A percentile compares a stretch with the other conserved stretches of the same genome.
Conservation (phyloP, 1,140 invertebrate genomes). For the Trichoplusia ni region DNA sequence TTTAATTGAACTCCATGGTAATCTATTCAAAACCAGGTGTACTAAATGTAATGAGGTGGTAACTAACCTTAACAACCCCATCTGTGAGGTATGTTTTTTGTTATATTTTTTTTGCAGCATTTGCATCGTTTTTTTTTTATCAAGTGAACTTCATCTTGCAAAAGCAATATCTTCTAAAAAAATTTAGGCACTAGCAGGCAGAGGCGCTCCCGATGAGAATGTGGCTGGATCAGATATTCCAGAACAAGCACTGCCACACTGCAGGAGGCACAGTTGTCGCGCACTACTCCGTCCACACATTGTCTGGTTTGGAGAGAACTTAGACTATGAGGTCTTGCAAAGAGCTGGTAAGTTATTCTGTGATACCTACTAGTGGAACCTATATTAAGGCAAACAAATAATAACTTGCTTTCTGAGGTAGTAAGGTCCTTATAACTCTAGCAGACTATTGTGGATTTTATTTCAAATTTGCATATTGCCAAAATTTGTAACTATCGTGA, state of each 20-base stretch:
- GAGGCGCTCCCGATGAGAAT: constrained; percentile 74
- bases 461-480: too few species aligned
- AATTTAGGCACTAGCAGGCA: constrained; percentile 68
- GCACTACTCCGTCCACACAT: constrained; percentile 92
- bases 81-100: constrained; percentile 84
- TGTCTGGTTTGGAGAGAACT: constrained; percentile 94
- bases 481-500: too few species aligned
- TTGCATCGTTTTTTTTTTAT: too few species aligned
- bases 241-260: constrained; percentile 86
- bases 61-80: constrained; percentile 90
- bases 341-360: constrained; percentile 82
- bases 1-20: constrained; percentile 95
- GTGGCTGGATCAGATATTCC: constrained; percentile 83
- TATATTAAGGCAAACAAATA: too few species aligned
- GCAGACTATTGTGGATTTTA: too few species aligned
- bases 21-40: constrained; percentile 92
- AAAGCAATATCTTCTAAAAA: not conserved
- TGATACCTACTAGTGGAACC: too few species aligned
- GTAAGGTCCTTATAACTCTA: too few species aligned
- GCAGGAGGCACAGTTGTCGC: constrained; percentile 84
- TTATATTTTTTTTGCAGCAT: not conserved
- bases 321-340: constrained; percentile 85
- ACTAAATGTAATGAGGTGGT: constrained; percentile 87
- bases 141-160: too few species aligned
- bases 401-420: too few species aligned